Conservation (phyloP, 2,113 vertebrate genomes). For the Misgurnus mizolepis region DNA sequence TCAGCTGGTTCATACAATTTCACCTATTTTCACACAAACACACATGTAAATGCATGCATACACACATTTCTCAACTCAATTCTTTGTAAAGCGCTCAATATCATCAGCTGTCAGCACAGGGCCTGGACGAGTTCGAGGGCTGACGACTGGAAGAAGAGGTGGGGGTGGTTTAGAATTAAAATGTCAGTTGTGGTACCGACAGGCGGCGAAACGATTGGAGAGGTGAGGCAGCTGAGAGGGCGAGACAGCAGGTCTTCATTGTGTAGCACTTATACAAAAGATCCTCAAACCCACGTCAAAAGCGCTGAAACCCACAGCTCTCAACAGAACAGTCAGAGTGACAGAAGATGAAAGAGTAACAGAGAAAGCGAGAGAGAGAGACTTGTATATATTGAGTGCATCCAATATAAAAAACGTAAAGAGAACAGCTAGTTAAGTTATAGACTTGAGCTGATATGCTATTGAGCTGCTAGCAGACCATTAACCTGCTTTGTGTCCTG, state of each 20-base stretch:
- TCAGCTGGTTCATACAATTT: slow-evolving; percentile 44
- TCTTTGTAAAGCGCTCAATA: slow-evolving; percentile 62
- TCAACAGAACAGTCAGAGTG: slow-evolving; percentile 16
- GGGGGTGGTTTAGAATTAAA: slow-evolving; percentile 68
- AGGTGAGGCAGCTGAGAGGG: slow-evolving; percentile 60
- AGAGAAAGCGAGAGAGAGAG: background rate
- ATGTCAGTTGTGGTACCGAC: slow-evolving; percentile 64
- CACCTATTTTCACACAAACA: slow-evolving; percentile 19
- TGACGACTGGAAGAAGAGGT: slow-evolving; percentile 71
- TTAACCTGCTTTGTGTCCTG: too few species aligned
- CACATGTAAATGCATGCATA: slow-evolving; percentile 15
- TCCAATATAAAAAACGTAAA: background rate
- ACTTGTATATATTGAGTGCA: background rate
- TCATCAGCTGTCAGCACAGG: slow-evolving; percentile 67
- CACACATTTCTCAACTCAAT: slow-evolving; percentile 19
- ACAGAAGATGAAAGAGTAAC: slow-evolving; percentile 31
- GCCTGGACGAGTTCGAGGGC: slow-evolving; percentile 56
- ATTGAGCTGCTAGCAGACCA: too few species aligned
- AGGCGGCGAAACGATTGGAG: slow-evolving; percentile 70
- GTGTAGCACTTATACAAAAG: slow-evolving; percentile 32
- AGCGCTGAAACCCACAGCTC: background rate
- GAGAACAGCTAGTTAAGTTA: background rate
- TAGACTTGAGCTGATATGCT: too few species aligned
- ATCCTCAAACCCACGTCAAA: background rate
- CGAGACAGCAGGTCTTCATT: slow-evolving; percentile 52